Percentiles rank a stretch among this genome's conserved stretches.
Evolutionary conservation across 2,113 vertebrate genomes (phyloP).

Genomic region (Trochalopteron elliotii): DNA sequence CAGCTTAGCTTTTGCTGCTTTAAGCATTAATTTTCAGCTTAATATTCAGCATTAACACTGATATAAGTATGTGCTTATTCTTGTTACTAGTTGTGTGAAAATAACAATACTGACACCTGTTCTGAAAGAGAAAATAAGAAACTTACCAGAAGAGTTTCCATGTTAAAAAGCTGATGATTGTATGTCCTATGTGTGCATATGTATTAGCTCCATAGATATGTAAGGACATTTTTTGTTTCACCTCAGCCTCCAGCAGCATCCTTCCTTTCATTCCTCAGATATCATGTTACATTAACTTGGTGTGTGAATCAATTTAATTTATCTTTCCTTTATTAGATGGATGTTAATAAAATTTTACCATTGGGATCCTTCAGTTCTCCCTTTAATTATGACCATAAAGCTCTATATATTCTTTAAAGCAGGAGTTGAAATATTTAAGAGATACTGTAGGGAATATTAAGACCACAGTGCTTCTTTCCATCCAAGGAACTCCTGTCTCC

Average conservation of each 20-base stretch:
- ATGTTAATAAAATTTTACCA: neutral
- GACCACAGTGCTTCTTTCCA: neutral
- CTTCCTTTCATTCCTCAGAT: neutral
- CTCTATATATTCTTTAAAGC: neutral
- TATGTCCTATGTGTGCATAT: neutral
- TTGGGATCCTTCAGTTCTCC: neutral
- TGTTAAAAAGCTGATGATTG: neutral
- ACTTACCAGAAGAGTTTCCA: neutral
- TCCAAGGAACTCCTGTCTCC: neutral
- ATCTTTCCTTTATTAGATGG: neutral
- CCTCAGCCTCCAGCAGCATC: neutral
- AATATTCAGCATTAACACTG: slow-evolving; percentile 58
- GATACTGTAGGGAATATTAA: neutral
- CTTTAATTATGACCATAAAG: neutral
- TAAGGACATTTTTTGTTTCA: neutral
- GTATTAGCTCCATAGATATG: neutral
- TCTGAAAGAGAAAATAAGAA: neutral
- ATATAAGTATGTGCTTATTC: slow-evolving; percentile 16
- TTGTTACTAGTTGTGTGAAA: slow-evolving; percentile 20
- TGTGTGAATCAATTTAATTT: neutral
- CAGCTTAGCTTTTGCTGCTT: slow-evolving; percentile 56
- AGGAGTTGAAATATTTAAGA: neutral
- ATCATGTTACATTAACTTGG: neutral
- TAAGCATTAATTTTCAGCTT: slow-evolving; percentile 57
- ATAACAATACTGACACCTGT: slow-evolving; percentile 51